phyloP scores from a whole-genome alignment of 1,140 invertebrate genomes.

The Orius laevigatus region DNA sequence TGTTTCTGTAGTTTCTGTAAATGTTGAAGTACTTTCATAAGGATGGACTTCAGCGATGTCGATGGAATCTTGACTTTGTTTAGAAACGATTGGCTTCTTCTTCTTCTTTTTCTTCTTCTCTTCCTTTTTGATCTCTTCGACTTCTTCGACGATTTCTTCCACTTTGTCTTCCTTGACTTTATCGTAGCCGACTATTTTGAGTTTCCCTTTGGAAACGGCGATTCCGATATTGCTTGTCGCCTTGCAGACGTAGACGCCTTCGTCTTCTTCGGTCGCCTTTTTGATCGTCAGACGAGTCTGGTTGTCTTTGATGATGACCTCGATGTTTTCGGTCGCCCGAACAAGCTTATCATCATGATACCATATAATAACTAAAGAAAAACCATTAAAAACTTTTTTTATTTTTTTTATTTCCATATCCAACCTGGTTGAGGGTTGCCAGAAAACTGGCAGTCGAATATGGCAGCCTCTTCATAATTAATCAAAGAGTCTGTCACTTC shows the following conservation, averaged over 20 bases:
- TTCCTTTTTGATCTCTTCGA: constrained; percentile 31
- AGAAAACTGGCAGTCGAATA: constrained; percentile 59
- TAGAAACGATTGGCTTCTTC: constrained; percentile 20
- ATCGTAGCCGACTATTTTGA: constrained; percentile 39
- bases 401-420: constrained; percentile 1
- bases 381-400: constrained; percentile 3
- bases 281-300: constrained; percentile 54
- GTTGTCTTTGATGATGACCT: constrained; percentile 55
- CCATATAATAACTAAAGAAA: constrained; percentile 66
- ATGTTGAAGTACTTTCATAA: constrained; percentile 28
- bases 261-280: constrained; percentile 47
- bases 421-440: constrained; percentile 73
- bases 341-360: constrained; percentile 71
- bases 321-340: constrained; percentile 47
- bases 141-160: constrained; percentile 26
- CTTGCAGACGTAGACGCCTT: constrained; percentile 75
- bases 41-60: constrained; percentile 33
- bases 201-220: constrained; percentile 58
- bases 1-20: constrained; percentile 20
- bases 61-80: constrained; percentile 26
- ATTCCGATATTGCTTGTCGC: constrained; percentile 65
- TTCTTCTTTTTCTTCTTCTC: constrained; percentile 34
- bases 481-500: constrained; percentile 58
- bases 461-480: constrained; percentile 52
- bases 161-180: constrained; percentile 10